Evolutionary conservation across 2,888 invertebrate genomes (phyloP), one percentile per base, ranked within the genome.

Genomic region (Sepiola atlantica): DNA sequence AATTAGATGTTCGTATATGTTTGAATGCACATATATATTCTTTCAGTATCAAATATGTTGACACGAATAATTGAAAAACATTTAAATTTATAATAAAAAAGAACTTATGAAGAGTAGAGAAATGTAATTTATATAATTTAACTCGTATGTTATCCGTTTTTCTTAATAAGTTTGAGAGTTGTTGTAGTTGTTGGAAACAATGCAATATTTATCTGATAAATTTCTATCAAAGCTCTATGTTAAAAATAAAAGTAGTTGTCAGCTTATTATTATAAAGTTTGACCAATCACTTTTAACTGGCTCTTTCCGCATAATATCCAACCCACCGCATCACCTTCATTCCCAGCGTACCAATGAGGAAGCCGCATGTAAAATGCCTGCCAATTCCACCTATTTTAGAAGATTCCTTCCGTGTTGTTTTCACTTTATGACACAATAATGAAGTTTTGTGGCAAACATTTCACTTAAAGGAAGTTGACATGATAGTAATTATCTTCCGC

Each of bases 381-480:
- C n/a, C 32, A n/a, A n/a, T 77, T 77, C 16, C n/a, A 77, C 3
- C 32, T 77, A n/a, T 77, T 77, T 20, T 77, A 77, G 77, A 32
- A 77, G 77, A 77, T 77, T 77, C 77, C n/a, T 32, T 77, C 32
- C 77, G 77, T 77, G 77, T 77, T 77, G n/a, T 77, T 77, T 77
- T 77, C 77, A 16, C 32, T 77, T 77, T 77, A 77, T 77, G 77
- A 16, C 32, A 32, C 77, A n/a, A 77, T 77, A 77, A 77, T 77
- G 77, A 77, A 77, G 32, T 77, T 77, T 77, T 77, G 77, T 77
- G 77, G 77, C n/a, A 32, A 77, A 32, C 77, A 77, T 77, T 77
- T 77, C 77, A n/a, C 77, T 77, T 77, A n/a, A 77, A n/a, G 77
- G 77, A 77, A 77, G 77, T 32, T 77, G 77, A 77, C 77, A 77